Percentiles rank a stretch among this genome's conserved stretches.
Conservation (phyloP, 2,797 vertebrate species). For the Scarus forsteni region DNA sequence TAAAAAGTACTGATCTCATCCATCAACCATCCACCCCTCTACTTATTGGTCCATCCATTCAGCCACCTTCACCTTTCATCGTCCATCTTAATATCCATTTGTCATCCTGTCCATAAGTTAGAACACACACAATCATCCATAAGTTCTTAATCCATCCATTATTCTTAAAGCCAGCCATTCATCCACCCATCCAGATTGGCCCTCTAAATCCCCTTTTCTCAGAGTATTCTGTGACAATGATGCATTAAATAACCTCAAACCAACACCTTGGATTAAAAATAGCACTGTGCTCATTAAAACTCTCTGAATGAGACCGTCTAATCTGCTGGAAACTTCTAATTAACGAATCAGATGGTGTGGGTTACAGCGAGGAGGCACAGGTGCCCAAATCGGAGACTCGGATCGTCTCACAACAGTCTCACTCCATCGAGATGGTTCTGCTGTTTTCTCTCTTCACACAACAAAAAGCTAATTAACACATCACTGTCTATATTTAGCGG, state of each 20-base stretch:
- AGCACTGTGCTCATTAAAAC: conserved; percentile 43
- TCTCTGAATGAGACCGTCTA: conserved; percentile 47
- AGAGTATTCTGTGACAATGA: conserved; percentile 29
- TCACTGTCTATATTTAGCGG: conserved; percentile 54
- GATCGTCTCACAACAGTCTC: conserved; percentile 5
- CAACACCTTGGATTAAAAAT: conserved; percentile 40
- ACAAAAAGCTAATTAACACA: conserved; percentile 69
- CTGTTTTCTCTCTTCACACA: conserved; percentile 35
- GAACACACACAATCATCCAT: background rate
- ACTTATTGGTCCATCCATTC: no score
- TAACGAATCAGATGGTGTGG: conserved; percentile 53
- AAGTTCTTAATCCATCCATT: no score
- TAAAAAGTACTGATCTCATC: no score
- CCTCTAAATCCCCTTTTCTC: conserved; percentile 17
- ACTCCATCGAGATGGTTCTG: conserved; percentile 31
- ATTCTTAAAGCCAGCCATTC: no score
- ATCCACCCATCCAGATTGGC: conserved; percentile 15
- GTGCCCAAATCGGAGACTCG: conserved; percentile 37
- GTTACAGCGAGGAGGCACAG: conserved; percentile 47
- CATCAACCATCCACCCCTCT: no score
- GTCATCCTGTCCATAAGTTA: no score
- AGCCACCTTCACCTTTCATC: no score
- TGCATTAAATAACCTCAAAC: conserved; percentile 41
- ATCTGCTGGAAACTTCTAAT: conserved; percentile 59
- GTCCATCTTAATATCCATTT: no score